Conservation (phyloP, 2,113 vertebrate genomes). For the Pteruthius melanotis region DNA sequence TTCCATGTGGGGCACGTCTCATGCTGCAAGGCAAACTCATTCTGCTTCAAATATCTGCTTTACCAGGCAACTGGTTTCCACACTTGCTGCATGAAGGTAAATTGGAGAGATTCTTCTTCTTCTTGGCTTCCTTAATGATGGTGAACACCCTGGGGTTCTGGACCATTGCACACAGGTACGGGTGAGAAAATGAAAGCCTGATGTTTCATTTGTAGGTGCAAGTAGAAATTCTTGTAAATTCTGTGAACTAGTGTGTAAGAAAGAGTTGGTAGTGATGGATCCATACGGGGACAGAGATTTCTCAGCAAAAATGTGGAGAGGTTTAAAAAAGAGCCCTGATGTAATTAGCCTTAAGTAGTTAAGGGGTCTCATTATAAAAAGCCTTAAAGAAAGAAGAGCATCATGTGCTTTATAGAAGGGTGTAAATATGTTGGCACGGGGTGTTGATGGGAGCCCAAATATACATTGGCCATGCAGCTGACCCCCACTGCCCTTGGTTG, state of each 20-base stretch:
- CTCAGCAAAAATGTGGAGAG: background rate
- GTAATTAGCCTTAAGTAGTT: background rate
- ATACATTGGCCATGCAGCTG: background rate
- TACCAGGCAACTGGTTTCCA: constrained; percentile 89
- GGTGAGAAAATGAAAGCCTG: background rate
- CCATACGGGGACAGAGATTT: background rate
- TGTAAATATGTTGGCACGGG: background rate
- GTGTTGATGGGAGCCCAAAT: background rate
- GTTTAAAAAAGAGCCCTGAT: background rate
- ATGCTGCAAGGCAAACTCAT: background rate
- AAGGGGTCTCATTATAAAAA: background rate
- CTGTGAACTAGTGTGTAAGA: background rate
- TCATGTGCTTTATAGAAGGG: background rate
- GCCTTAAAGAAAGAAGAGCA: background rate
- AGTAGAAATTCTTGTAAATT: background rate
- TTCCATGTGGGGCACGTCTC: background rate
- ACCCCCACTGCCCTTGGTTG: background rate
- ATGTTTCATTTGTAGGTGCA: background rate
- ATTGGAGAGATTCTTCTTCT: constrained; percentile 90
- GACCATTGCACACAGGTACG: constrained; percentile 84
- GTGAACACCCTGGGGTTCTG: constrained; percentile 85
- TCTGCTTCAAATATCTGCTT: constrained; percentile 41
- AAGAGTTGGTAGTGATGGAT: background rate
- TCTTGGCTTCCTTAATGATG: constrained; percentile 81
- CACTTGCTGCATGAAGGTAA: constrained; percentile 82